phyloP scores from a whole-genome alignment of 2,113 vertebrate genomes.

The Benitochromis conjunctus region DNA sequence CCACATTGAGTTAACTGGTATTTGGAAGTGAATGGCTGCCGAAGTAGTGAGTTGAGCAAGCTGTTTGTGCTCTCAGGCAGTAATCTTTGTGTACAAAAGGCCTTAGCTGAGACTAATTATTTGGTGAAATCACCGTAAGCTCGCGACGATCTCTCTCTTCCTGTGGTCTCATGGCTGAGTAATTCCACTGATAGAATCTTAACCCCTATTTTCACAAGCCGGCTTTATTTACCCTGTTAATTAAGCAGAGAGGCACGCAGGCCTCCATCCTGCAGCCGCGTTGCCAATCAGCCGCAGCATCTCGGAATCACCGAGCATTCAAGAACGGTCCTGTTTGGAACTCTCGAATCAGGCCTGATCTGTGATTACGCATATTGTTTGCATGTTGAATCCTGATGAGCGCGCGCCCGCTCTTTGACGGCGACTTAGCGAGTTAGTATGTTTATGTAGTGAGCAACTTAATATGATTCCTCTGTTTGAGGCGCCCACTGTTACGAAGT shows the following conservation, averaged over 20 bases:
- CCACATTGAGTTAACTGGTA: background rate
- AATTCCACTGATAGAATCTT: slow-evolving; percentile 66
- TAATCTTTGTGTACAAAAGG: slow-evolving; percentile 32
- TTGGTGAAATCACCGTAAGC: slow-evolving; percentile 49
- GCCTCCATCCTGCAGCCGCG: slow-evolving; percentile 8
- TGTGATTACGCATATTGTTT: slow-evolving; percentile 33
- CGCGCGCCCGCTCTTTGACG: background rate
- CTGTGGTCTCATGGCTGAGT: slow-evolving; percentile 57
- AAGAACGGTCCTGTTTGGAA: slow-evolving; percentile 8
- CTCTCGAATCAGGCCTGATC: slow-evolving; percentile 24
- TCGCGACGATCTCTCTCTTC: slow-evolving; percentile 38
- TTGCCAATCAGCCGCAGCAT: slow-evolving; percentile 11
- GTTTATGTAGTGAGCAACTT: background rate
- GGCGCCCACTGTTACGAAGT: background rate
- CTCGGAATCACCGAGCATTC: slow-evolving; percentile 26
- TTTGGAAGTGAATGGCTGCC: background rate
- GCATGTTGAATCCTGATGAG: slow-evolving; percentile 31
- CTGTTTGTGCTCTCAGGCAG: slow-evolving; percentile 7
- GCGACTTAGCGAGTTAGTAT: background rate
- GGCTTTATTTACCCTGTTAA: slow-evolving; percentile 64
- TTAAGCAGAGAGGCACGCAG: slow-evolving; percentile 32
- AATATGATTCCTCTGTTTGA: slow-evolving; percentile 7
- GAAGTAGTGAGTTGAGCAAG: background rate
- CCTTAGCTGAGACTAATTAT: slow-evolving; percentile 61
- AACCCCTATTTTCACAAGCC: slow-evolving; percentile 51